A percentile compares a stretch with the other conserved stretches of the same genome.
Evolutionary conservation across 2,113 vertebrate species (phyloP).

Genomic region (Tretioscincus oriximinensis): DNA sequence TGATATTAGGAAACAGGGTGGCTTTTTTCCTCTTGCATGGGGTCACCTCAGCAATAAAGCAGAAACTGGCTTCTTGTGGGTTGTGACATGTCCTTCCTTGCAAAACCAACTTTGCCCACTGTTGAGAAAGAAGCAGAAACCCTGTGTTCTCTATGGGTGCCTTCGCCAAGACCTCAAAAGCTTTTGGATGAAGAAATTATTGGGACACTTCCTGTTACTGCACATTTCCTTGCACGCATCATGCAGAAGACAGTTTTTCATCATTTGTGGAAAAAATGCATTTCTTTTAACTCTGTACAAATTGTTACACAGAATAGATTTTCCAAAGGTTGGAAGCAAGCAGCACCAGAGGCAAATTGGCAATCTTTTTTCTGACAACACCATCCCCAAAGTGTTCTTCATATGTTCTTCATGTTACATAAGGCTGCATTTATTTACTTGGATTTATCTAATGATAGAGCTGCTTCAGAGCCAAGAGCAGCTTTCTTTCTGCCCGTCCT

Average conservation of each 20-base stretch:
- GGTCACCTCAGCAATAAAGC: not conserved
- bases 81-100: not conserved
- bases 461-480: no score
- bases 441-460: no score
- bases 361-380: not conserved
- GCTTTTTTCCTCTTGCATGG: not conserved
- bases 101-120: conserved; percentile 14
- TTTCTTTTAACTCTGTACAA: not conserved
- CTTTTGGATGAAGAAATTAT: not conserved
- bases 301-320: not conserved
- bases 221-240: not conserved
- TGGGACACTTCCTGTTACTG: not conserved
- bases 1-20: not conserved
- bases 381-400: no score
- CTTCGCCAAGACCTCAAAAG: not conserved
- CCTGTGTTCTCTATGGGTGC: not conserved
- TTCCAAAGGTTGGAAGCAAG: not conserved
- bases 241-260: not conserved
- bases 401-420: no score
- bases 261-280: no score
- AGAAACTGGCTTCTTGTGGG: not conserved
- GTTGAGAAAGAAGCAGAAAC: not conserved
- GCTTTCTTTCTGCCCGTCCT: no score
- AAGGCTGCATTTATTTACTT: no score
- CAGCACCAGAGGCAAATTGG: not conserved